phyloP scores from a whole-genome alignment of 2,797 vertebrate genomes.

The Lithobates pipiens region DNA sequence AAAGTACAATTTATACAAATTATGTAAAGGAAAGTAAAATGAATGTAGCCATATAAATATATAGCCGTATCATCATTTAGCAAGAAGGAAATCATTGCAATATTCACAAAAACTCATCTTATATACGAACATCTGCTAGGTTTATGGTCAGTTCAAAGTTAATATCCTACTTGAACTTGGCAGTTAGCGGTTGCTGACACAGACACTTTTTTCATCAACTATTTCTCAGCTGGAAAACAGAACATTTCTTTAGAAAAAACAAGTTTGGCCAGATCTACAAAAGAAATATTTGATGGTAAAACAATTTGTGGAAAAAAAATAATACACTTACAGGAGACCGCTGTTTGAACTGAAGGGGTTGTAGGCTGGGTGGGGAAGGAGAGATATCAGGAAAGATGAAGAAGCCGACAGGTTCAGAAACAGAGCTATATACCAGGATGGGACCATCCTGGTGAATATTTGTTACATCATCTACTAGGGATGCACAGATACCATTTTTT shows the following conservation, averaged over 20 bases:
- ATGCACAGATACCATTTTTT: too few species aligned
- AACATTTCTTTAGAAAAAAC: not conserved
- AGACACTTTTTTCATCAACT: not conserved
- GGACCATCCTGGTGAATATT: too few species aligned
- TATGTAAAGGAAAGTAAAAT: not conserved
- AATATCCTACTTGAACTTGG: not conserved
- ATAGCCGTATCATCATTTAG: not conserved
- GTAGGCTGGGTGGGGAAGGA: not conserved
- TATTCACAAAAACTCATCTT: not conserved
- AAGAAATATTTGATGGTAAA: not conserved
- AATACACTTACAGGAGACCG: not conserved
- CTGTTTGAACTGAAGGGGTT: not conserved
- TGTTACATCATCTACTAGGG: too few species aligned
- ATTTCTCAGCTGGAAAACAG: not conserved
- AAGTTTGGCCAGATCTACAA: constrained; percentile 1
- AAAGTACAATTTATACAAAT: not conserved
- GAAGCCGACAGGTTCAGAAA: not conserved
- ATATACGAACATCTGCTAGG: not conserved
- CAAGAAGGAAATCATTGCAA: not conserved
- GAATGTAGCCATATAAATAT: not conserved
- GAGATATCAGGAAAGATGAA: not conserved
- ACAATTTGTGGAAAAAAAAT: not conserved
- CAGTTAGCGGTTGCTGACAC: not conserved
- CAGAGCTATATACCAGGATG: not conserved
- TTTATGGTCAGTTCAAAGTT: not conserved